Base-by-base conservation (phyloP, 2,113 vertebrate genomes). In the Prionailurus bengalensis region DNA sequence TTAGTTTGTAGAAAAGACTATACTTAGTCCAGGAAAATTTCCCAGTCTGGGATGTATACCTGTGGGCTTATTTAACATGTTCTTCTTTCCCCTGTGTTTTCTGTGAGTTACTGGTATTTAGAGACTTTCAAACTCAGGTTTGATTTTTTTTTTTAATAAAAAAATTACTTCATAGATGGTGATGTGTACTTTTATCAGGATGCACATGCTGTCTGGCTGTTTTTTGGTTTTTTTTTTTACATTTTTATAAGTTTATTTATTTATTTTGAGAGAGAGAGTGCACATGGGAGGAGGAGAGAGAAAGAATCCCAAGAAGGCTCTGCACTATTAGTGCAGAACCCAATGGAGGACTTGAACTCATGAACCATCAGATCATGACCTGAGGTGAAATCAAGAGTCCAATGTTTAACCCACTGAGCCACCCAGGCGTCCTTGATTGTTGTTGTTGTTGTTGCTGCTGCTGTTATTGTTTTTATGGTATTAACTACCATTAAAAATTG, bases 11-110 rank as follows among this genome's bases (percentile, higher is more conserved):
- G 86, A 90, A 89, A 55, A 79, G 45, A 80, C 1, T 63, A 1
- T 91, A 61, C 45, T 89, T 84, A 94, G 33, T 66, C 65, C 19
- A 68, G 29, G 95, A 66, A 36, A 88, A 66, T 80, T 96, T 88
- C 61, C 15, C 48, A 45, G 83, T 94, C 29, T 81, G 71, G 33
- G 6, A 1, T 79, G 12, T 36, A 89, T 14, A 0, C 7, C 6
- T 79, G 6, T 78, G 42, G 33, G 7, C 4, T 61, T 94, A 96
- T 73, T 95, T 91, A 53, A 53, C 71, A 65, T 66, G n/a, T 39
- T 82, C 5, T 76, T 87, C 13, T 89, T 83, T 51, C 36, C 33
- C 15, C 36, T 85, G 25, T 93, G 48, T 95, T 91, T 95, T 92
- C 66, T 95, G 25, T 97, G 53, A 68, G 19, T 14, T 73, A 65